Evolutionary conservation across 2,888 invertebrate species (phyloP).

Genomic region (Brenthis daphne): DNA sequence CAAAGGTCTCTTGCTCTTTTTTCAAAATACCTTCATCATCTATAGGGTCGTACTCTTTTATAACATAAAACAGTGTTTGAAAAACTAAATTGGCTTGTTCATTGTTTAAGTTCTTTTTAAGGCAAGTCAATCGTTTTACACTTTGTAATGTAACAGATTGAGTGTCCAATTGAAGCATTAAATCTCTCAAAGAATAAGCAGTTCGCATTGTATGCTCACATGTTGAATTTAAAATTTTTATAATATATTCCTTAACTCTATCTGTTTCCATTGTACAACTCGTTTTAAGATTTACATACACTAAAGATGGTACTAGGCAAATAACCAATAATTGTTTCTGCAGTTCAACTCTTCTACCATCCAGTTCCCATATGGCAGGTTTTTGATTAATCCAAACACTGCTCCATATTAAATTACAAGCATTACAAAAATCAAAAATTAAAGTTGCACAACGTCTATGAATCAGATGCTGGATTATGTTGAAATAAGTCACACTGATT

Average conservation of each 20-base stretch:
- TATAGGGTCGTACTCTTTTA: constrained; percentile 78
- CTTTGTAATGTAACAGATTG: constrained; percentile 75
- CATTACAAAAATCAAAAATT: constrained; percentile 63
- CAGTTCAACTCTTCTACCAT: constrained; percentile 61
- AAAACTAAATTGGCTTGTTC: constrained; percentile 85
- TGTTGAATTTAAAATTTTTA: constrained; percentile 83
- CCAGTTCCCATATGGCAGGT: constrained; percentile 44
- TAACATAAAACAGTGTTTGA: constrained; percentile 83
- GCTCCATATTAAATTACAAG: constrained; percentile 60
- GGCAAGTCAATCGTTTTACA: constrained; percentile 81
- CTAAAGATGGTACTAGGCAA: constrained; percentile 84
- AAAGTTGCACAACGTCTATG: constrained; percentile 55
- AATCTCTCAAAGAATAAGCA: constrained; percentile 82
- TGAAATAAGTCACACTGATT: constrained; percentile 59
- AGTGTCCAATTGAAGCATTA: constrained; percentile 69
- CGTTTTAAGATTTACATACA: constrained; percentile 54
- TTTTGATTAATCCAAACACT: constrained; percentile 53
- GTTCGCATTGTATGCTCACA: constrained; percentile 84
- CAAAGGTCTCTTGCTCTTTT: constrained; percentile 46
- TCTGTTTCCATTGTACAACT: constrained; percentile 61
- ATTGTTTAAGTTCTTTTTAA: constrained; percentile 81
- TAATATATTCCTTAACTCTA: constrained; percentile 82
- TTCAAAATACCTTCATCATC: constrained; percentile 51
- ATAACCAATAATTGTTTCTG: constrained; percentile 84
- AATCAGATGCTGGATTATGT: constrained; percentile 56